Conservation (phyloP, 35 echinoderm and acorn worm genomes). For the Chiridota heheva region DNA sequence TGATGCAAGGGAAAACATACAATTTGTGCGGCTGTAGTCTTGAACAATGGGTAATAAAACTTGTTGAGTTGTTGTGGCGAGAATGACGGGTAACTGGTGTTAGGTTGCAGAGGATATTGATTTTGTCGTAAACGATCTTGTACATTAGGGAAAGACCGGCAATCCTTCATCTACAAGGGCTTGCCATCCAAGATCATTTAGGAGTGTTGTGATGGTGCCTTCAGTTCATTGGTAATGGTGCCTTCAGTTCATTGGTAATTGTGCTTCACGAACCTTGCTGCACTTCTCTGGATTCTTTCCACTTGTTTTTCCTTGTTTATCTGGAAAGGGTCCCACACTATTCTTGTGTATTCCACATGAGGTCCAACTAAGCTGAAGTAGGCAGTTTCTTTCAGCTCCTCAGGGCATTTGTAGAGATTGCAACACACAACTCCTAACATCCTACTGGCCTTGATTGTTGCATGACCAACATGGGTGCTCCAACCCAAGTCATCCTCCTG, state of each 20-base stretch:
- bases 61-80: no score
- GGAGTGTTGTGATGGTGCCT: slow-evolving; percentile 10
- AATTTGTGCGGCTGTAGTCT: no score
- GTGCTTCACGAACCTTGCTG: no score
- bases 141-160: neutral
- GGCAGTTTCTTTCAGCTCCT: no score
- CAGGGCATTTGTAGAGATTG: slow-evolving; percentile 29
- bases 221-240: no score
- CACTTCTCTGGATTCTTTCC: no score
- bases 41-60: no score
- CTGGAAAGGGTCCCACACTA: neutral
- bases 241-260: neutral
- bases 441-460: slow-evolving; percentile 16
- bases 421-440: no score
- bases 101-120: slow-evolving; percentile 24
- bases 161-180: slow-evolving; percentile 13
- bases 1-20: no score
- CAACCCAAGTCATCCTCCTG: slow-evolving; percentile 19
- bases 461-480: slow-evolving; percentile 29
- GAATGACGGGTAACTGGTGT: no score
- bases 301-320: slow-evolving; percentile 10
- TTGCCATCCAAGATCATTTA: slow-evolving; percentile 21
- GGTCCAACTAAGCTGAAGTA: neutral
- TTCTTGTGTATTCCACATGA: no score
- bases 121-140: no score